Evolutionary conservation across 2,113 vertebrate species (phyloP).

Genomic region (Clupea harengus): DNA sequence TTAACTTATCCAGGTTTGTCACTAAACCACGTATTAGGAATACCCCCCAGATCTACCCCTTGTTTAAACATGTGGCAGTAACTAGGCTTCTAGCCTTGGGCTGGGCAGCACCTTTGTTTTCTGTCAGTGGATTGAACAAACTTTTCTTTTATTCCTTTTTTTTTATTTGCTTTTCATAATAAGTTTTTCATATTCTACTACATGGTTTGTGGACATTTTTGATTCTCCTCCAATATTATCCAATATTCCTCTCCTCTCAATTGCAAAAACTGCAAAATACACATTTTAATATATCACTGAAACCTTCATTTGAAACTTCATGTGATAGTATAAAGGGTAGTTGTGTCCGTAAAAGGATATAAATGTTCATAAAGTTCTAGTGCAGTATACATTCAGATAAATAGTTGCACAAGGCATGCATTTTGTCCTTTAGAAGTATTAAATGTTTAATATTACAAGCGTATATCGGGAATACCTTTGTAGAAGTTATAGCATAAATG

Average conservation of each 20-base stretch:
- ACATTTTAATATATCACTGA: no score
- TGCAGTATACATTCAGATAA: background rate
- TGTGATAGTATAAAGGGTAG: background rate
- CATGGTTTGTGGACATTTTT: background rate
- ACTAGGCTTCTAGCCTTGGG: background rate
- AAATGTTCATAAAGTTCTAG: background rate
- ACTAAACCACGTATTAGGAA: no score
- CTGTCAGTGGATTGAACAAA: background rate
- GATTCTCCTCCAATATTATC: no score
- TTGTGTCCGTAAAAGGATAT: background rate
- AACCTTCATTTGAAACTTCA: no score
- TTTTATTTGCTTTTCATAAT: background rate
- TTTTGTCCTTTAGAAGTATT: no score
- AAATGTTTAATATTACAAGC: no score
- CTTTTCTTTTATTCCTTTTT: background rate
- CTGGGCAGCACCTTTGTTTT: background rate
- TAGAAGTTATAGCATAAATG: background rate
- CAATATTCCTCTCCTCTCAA: no score
- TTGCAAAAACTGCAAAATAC: no score
- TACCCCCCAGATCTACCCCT: background rate
- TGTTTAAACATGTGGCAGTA: background rate
- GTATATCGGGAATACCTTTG: background rate
- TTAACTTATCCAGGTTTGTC: no score
- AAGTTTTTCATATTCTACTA: background rate
- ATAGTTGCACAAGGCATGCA: background rate